Percentiles rank a stretch among this genome's conserved stretches.
phyloP scores from a whole-genome alignment of 2,888 invertebrate species.

The Caprella mutica region DNA sequence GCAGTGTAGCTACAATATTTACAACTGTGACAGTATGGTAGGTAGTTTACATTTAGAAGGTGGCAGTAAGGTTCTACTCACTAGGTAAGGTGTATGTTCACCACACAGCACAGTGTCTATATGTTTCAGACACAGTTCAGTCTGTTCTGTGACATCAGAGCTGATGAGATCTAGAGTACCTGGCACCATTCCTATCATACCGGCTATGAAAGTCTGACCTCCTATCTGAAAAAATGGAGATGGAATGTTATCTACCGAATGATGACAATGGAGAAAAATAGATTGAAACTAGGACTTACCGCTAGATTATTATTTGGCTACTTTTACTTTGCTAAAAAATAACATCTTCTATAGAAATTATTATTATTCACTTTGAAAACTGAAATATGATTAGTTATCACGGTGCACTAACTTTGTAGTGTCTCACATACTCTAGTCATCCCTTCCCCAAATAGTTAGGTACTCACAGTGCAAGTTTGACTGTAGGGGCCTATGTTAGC shows the following conservation, averaged over 20 bases:
- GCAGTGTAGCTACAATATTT: too few species aligned
- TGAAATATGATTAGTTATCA: neutral
- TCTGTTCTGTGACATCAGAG: constrained; percentile 63
- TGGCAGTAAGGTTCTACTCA: too few species aligned
- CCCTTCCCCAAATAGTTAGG: neutral
- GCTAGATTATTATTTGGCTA: neutral
- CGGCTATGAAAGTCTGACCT: constrained; percentile 73
- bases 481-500: constrained; percentile 95
- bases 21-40: too few species aligned
- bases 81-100: too few species aligned
- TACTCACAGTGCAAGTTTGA: constrained; percentile 67
- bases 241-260: neutral
- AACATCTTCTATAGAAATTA: neutral
- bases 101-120: constrained; percentile 56
- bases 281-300: neutral
- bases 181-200: constrained; percentile 82
- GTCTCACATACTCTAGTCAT: neutral
- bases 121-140: constrained; percentile 70
- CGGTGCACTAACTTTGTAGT: neutral
- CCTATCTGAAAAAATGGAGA: constrained; percentile 50
- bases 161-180: constrained; percentile 62
- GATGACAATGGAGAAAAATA: constrained; percentile 5
- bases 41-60: too few species aligned
- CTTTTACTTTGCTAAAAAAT: constrained; percentile 1
- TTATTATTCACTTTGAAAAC: neutral